Evolutionary conservation across 2,797 vertebrate genomes (phyloP).

Genomic region (Diplodus puntazzo): DNA sequence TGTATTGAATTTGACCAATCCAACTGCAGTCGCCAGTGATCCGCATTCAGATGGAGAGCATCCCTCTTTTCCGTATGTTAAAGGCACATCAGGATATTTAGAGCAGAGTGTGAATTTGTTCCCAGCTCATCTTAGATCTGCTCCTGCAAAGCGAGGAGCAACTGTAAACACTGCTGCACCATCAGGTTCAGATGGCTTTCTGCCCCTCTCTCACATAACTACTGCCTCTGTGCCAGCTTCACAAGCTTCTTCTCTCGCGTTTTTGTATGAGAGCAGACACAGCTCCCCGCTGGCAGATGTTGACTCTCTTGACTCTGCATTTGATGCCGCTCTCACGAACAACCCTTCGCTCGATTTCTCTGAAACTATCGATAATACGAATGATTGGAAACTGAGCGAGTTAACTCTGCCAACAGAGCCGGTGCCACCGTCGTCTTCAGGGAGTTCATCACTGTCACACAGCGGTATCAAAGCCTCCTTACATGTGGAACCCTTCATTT

Average conservation of each 20-base stretch:
- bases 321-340: slow-evolving; percentile 35
- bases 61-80: slow-evolving; percentile 44
- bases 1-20: slow-evolving; percentile 45
- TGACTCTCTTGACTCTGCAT: slow-evolving; percentile 33
- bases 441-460: background rate
- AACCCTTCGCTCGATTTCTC: slow-evolving; percentile 18
- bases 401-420: slow-evolving; percentile 20
- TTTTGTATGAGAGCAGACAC: slow-evolving; percentile 17
- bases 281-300: slow-evolving; percentile 21
- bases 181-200: slow-evolving; percentile 40
- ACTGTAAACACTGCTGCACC: slow-evolving; percentile 41
- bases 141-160: slow-evolving; percentile 14
- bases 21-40: slow-evolving; percentile 34
- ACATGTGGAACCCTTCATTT: slow-evolving; percentile 7
- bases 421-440: slow-evolving; percentile 12
- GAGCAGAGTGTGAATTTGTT: slow-evolving; percentile 41
- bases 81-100: slow-evolving; percentile 31
- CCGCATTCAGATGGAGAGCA: slow-evolving; percentile 44
- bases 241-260: slow-evolving; percentile 20
- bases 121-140: slow-evolving; percentile 54
- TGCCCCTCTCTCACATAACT: slow-evolving; percentile 39
- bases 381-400: slow-evolving; percentile 16
- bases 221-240: slow-evolving; percentile 46
- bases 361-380: background rate
- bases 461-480: slow-evolving; percentile 13